Percentiles rank a stretch among this genome's conserved stretches.
Conservation (phyloP, 2,113 vertebrate genomes). For the Oceanites oceanicus region DNA sequence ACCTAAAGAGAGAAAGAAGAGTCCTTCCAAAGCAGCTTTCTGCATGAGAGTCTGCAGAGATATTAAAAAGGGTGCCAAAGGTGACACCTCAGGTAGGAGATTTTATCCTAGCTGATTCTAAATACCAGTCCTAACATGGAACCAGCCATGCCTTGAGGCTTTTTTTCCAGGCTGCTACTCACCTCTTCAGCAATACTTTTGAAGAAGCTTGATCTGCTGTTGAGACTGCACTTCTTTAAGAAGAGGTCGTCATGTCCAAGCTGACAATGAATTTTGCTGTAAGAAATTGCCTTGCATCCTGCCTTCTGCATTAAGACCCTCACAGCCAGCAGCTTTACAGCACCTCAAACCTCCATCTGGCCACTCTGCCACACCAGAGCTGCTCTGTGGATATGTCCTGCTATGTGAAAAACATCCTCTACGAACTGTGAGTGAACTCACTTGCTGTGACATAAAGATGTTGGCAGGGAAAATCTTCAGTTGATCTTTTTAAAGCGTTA, state of each 20-base stretch:
- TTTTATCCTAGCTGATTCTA: background rate
- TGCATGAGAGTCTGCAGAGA: background rate
- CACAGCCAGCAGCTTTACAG: background rate
- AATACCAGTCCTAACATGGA: background rate
- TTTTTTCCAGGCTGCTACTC: background rate
- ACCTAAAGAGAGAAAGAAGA: background rate
- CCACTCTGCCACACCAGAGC: background rate
- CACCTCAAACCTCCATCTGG: background rate
- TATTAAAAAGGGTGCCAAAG: background rate
- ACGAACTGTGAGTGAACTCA: background rate
- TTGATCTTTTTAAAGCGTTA: background rate
- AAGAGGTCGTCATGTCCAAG: background rate
- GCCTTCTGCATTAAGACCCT: background rate
- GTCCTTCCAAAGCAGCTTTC: background rate
- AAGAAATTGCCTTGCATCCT: background rate
- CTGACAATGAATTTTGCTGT: background rate
- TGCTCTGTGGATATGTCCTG: background rate
- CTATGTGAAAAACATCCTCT: accelerated
- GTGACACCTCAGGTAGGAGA: background rate
- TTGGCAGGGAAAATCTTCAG: background rate
- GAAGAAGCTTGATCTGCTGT: background rate
- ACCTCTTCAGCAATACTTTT: background rate
- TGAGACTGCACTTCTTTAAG: background rate
- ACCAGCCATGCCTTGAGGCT: background rate
- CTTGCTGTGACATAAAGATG: background rate